Evolutionary conservation across 2,113 vertebrate species (phyloP).

Genomic region (Dasyornis broadbenti): DNA sequence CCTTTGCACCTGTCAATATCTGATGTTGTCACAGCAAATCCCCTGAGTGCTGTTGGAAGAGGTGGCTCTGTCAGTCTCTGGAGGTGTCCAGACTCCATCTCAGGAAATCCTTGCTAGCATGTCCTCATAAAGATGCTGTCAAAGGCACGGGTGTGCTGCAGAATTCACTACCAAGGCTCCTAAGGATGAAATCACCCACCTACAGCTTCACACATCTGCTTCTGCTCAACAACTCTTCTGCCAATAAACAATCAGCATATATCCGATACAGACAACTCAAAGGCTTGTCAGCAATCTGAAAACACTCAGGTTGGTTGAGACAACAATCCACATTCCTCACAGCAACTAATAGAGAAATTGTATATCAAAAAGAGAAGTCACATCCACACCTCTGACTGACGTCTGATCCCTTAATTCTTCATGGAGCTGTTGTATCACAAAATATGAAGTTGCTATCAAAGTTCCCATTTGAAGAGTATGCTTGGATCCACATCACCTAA

Average conservation of each 20-base stretch:
- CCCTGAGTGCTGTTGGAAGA: accelerated
- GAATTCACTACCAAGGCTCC: neutral
- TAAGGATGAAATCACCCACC: neutral
- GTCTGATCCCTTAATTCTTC: neutral
- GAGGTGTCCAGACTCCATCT: neutral
- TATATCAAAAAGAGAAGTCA: neutral
- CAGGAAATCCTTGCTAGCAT: neutral
- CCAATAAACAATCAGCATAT: neutral
- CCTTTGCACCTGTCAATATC: neutral
- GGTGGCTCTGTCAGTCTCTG: neutral
- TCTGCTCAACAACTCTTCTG: neutral
- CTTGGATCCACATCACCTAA: neutral
- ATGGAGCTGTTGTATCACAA: neutral
- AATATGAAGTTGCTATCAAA: neutral
- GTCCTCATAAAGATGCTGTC: neutral
- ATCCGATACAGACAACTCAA: neutral
- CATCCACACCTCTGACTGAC: accelerated
- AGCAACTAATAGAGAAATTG: neutral
- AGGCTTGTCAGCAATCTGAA: neutral
- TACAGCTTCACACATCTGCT: neutral
- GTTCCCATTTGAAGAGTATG: neutral
- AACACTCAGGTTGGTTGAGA: neutral
- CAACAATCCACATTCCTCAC: neutral
- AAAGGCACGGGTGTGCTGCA: neutral
- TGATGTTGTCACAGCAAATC: neutral